Percentiles rank a stretch among this genome's conserved stretches.
These are phyloP conservation scores for Microtus pennsylvanicus DNA, from an alignment of 2,113 vertebrate genomes.

Conservation along the genomic window DNA sequence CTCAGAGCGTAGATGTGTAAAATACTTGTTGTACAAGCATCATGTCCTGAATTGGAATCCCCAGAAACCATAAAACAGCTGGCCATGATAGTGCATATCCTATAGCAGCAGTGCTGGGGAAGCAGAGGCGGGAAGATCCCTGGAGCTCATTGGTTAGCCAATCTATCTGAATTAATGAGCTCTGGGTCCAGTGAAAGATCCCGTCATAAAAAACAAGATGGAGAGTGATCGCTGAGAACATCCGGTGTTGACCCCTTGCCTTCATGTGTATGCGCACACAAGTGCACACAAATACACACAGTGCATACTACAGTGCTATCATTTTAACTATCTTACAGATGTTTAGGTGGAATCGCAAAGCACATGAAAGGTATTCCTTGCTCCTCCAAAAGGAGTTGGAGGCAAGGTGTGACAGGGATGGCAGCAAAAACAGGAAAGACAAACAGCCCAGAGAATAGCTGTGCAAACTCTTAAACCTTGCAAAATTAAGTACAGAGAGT, in stretches of 20 bases:
- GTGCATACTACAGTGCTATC: not conserved
- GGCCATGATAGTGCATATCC: not conserved
- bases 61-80: not conserved
- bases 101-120: not conserved
- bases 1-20: too few relatives aligned
- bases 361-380: not conserved
- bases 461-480: not conserved
- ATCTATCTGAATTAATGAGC: not conserved
- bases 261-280: not conserved
- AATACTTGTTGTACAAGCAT: not conserved
- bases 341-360: not conserved
- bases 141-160: not conserved
- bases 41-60: not conserved
- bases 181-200: not conserved
- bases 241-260: not conserved
- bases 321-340: not conserved
- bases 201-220: not conserved
- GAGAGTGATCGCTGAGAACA: not conserved
- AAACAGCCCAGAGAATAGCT: not conserved
- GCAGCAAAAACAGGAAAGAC: rapidly evolving
- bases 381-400: not conserved
- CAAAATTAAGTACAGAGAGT: not conserved
- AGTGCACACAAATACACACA: not conserved
- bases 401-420: not conserved
- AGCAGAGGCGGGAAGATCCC: not conserved